Evolutionary conservation across 2,888 invertebrate genomes (phyloP), one percentile per base, ranked within the genome.

Genomic region (Pandemis cinnamomeana): DNA sequence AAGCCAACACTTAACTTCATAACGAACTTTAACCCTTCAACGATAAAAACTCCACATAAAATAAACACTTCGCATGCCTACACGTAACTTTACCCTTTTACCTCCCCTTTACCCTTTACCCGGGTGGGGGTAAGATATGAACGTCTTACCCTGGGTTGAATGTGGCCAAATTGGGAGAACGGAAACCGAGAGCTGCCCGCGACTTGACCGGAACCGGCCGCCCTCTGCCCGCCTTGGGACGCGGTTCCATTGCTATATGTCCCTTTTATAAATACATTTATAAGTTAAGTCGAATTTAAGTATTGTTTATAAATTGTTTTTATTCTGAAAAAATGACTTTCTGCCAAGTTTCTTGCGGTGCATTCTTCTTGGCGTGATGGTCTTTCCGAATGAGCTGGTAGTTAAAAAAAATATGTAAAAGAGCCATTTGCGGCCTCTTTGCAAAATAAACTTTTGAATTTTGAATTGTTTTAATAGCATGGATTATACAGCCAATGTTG

Each of bases 161-260:
- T 94, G 92, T 91, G 92, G 89, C 89, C 91, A 94, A 93, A 94
- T 94, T 94, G 93, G 89, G 87, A 86, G 87, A 85, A 83, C 93
- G 93, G 93, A 93, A 92, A 91, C 87, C 88, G 87, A 85, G 87
- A 84, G 86, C 87, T 89, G 90, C 88, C 93, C 93, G 91, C 92
- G 92, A 92, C 91, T 92, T 93, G 93, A 93, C 93, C 93, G 93
- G 93, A 93, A 92, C 89, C 87, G 84, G 83, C 86, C 89, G 82
- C 86, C 87, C 85, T 84, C 84, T 85, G 82, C 87, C 88, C 89
- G 88, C 89, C 90, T 89, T 87, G 80, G 71, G 48, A 61, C 70
- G 51, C 76, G 83, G 86, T 76, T 87, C 88, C 92, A 86, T 84
- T 89, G 71, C 71, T 20, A 8, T 20, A 20, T 1, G 20, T 20